Conservation (phyloP, 2,797 vertebrate genomes). For the Acrocephalus scirpaceus region DNA sequence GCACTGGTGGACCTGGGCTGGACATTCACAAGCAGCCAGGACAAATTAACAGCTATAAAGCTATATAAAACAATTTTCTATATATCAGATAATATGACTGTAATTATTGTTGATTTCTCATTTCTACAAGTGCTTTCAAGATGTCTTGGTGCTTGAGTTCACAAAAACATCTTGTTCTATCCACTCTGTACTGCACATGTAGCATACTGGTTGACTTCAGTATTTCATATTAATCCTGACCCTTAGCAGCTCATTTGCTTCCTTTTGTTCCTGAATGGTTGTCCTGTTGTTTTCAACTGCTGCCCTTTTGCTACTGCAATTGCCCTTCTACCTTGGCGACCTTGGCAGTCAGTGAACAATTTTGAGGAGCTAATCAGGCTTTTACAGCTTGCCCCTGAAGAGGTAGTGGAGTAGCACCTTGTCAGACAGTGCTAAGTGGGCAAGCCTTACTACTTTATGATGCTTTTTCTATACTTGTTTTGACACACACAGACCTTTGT, state of each 20-base stretch:
- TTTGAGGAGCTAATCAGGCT: not conserved
- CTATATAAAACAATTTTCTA: not conserved
- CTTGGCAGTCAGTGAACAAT: not conserved
- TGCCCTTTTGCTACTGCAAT: not conserved
- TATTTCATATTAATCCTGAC: not conserved
- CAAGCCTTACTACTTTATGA: not conserved
- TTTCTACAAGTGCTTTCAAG: not conserved
- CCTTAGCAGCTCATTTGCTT: not conserved
- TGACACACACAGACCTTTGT: not conserved
- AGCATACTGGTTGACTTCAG: not conserved
- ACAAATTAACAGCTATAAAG: not conserved
- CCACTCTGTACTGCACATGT: not conserved
- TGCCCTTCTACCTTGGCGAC: not conserved
- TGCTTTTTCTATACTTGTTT: slow-evolving; percentile 1
- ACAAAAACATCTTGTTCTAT: not conserved
- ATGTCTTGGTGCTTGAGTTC: not conserved
- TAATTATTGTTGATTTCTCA: not conserved
- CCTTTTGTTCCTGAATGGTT: not conserved
- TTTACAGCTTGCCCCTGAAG: not conserved
- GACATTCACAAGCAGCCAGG: not conserved
- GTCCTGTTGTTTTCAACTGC: not conserved
- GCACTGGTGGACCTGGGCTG: not conserved
- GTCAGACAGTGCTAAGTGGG: not conserved
- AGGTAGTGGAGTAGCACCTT: not conserved
- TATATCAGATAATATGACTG: not conserved